Conservation (phyloP, 2,797 vertebrate genomes). For the Antrozous pallidus region DNA sequence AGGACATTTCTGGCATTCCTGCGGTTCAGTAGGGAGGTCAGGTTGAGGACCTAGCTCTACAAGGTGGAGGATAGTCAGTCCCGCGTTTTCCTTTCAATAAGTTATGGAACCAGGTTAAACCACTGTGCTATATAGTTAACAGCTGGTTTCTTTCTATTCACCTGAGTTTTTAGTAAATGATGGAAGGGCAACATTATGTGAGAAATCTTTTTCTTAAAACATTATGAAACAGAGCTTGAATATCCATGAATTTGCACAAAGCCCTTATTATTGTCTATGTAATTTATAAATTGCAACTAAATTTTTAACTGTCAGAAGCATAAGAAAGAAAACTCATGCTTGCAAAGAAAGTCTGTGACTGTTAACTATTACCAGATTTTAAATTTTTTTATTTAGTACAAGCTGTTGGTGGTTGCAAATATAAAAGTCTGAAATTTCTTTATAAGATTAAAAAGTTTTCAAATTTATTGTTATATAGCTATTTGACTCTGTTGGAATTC, state of each 20-base stretch:
- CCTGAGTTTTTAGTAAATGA: neutral
- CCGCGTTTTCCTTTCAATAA: no score
- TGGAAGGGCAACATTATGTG: neutral
- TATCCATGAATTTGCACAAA: neutral
- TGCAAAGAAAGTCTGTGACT: neutral
- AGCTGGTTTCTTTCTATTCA: neutral
- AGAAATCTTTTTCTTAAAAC: neutral
- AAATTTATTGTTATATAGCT: conserved; percentile 24
- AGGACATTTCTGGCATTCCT: no score
- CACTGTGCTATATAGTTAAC: neutral
- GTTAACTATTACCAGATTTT: conserved; percentile 18
- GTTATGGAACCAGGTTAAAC: neutral
- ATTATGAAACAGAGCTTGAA: neutral
- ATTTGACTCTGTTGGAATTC: conserved; percentile 21
- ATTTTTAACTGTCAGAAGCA: conserved; percentile 13
- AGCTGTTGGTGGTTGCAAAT: neutral
- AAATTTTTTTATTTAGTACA: neutral
- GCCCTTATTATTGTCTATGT: neutral
- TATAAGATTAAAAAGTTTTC: conserved; percentile 36
- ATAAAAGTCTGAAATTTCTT: conserved; percentile 33
- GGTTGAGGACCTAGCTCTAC: no score
- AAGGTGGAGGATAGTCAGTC: no score
- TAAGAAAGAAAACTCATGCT: neutral
- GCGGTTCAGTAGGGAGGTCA: no score
- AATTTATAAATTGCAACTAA: neutral